Conservation (phyloP, 2,113 vertebrate genomes). For the Nannospalax galili region DNA sequence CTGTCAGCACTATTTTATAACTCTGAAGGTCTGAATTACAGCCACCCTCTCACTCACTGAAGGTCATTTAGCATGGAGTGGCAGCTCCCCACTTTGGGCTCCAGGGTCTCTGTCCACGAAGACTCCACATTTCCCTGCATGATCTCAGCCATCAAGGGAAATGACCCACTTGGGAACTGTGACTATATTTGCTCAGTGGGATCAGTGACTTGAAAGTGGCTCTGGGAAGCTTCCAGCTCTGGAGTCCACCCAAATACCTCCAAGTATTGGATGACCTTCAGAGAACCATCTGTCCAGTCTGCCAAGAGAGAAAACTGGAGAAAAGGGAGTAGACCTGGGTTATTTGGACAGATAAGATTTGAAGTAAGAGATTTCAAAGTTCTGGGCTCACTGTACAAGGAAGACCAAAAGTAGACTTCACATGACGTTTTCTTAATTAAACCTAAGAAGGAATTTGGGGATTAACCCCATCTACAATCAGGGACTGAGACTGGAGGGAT, state of each 20-base stretch:
- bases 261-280: not conserved
- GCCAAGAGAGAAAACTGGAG: not conserved
- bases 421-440: not conserved
- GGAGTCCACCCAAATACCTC: slow-evolving; percentile 27
- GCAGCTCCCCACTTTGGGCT: not conserved
- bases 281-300: not conserved
- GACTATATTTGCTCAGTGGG: not conserved
- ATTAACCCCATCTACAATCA: not conserved
- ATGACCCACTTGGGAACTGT: not conserved
- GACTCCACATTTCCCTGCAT: not conserved
- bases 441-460: not conserved
- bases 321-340: not conserved
- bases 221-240: slow-evolving; percentile 26
- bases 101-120: not conserved
- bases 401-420: not conserved
- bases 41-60: not conserved
- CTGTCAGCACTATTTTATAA: not conserved
- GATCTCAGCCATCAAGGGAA: not conserved
- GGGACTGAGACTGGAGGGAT: not conserved
- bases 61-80: not conserved
- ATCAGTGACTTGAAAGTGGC: slow-evolving; percentile 15
- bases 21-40: not conserved
- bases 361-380: not conserved
- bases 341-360: not conserved
- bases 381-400: not conserved